A percentile compares a stretch with the other conserved stretches of the same genome.
These are phyloP conservation scores for Pseudobourletiella spinata DNA, from an alignment of 1,140 invertebrate genomes.

Conservation along the genomic window DNA sequence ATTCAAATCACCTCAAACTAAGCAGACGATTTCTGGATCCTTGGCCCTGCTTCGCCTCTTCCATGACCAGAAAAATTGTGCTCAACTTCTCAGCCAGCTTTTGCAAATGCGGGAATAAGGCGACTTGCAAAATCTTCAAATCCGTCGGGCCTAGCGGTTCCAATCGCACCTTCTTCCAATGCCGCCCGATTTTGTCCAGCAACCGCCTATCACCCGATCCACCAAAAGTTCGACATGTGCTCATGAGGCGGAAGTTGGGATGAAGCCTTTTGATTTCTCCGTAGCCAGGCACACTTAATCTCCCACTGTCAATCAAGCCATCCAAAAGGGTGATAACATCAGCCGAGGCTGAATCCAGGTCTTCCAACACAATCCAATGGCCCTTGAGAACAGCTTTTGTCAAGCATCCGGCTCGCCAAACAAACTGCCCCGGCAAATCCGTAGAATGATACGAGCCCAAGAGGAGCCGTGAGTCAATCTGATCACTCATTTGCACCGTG, in stretches of 20 bases:
- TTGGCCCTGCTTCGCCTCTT: conserved; percentile 51
- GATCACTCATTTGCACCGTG: conserved; percentile 90
- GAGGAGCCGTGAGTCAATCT: conserved; percentile 93
- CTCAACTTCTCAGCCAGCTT: conserved; percentile 68
- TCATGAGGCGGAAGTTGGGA: conserved; percentile 85
- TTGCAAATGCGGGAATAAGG: conserved; percentile 58
- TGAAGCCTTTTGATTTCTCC: conserved; percentile 64
- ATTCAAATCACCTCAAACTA: conserved; percentile 22
- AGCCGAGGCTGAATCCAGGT: conserved; percentile 84
- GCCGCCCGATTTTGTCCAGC: conserved; percentile 46
- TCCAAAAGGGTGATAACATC: conserved; percentile 84
- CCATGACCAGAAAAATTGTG: conserved; percentile 72
- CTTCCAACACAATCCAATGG: conserved; percentile 88
- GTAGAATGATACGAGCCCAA: conserved; percentile 92
- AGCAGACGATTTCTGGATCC: conserved; percentile 3
- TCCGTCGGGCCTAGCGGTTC: conserved; percentile 66
- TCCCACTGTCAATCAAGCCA: conserved; percentile 71
- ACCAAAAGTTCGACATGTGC: conserved; percentile 47
- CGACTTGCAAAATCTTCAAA: conserved; percentile 53
- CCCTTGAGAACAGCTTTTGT: conserved; percentile 53
- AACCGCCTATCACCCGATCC: neutral
- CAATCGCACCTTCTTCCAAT: conserved; percentile 71
- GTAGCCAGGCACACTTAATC: conserved; percentile 76
- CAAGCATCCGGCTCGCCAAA: conserved; percentile 87
- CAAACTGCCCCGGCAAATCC: conserved; percentile 91